A percentile compares a stretch with the other conserved stretches of the same genome.
Conservation (phyloP, 2,888 invertebrate species). For the Acrobasis repandana region DNA sequence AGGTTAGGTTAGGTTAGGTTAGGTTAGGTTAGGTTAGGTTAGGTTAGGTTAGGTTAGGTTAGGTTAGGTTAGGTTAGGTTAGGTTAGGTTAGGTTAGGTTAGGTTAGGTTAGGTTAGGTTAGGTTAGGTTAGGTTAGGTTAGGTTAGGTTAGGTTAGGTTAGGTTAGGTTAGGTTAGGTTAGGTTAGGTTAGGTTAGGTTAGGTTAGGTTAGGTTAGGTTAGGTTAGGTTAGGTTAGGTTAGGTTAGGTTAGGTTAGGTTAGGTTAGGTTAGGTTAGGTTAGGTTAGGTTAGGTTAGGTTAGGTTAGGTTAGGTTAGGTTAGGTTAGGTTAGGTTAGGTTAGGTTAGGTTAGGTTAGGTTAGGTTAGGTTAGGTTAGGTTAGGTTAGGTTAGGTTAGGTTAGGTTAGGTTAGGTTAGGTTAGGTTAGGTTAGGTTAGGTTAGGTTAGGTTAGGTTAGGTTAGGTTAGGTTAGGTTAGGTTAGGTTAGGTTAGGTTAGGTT, state of each 20-base stretch:
- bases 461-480: conserved; percentile 20
- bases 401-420: conserved; percentile 20
- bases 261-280: conserved; percentile 23
- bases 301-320: conserved; percentile 20
- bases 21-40: conserved; percentile 25
- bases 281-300: conserved; percentile 20
- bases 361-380: conserved; percentile 20
- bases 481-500: conserved; percentile 20
- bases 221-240: conserved; percentile 21
- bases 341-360: conserved; percentile 20
- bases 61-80: conserved; percentile 25
- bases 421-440: conserved; percentile 20
- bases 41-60: conserved; percentile 25
- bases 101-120: conserved; percentile 24
- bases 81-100: conserved; percentile 22
- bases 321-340: conserved; percentile 20
- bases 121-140: too few species aligned
- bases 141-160: conserved; percentile 12
- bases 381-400: conserved; percentile 20
- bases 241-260: conserved; percentile 23
- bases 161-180: not conserved
- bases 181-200: conserved; percentile 12
- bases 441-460: conserved; percentile 20
- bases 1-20: conserved; percentile 24
- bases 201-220: conserved; percentile 22